A percentile compares a stretch with the other conserved stretches of the same genome.
These are phyloP conservation scores for Diploptera punctata DNA, from an alignment of 2,888 invertebrate species.

Conservation along the genomic window DNA sequence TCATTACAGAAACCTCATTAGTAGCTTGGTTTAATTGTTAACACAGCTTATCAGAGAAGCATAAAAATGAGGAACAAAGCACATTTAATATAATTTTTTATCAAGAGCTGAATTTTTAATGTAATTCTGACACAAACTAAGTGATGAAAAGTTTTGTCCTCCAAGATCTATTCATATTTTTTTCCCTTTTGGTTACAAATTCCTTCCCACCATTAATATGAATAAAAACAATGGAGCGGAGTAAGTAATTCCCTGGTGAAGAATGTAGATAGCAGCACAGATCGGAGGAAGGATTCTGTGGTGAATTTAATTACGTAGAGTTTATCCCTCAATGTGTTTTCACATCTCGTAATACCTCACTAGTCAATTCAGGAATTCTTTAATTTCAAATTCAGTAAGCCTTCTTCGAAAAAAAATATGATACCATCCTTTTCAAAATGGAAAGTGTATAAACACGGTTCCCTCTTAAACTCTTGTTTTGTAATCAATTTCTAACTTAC, in stretches of 20 bases:
- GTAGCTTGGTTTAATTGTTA: too few species aligned
- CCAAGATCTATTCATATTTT: too few species aligned
- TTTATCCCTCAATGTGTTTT: neutral
- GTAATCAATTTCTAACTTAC: too few species aligned
- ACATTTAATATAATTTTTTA: too few species aligned
- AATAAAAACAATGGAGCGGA: neutral
- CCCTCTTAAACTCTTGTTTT: too few species aligned
- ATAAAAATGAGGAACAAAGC: too few species aligned
- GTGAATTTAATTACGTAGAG: neutral
- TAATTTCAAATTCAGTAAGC: conserved; percentile 15
- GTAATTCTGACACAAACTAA: too few species aligned
- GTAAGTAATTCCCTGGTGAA: neutral
- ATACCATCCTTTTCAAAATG: neutral
- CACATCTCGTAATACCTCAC: neutral
- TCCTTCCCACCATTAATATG: neutral
- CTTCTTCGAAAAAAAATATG: conserved; percentile 4
- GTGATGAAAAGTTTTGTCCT: too few species aligned
- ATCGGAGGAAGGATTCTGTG: neutral
- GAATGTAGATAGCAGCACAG: neutral
- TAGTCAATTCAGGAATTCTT: neutral
- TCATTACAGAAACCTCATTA: too few species aligned
- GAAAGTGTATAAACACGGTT: neutral
- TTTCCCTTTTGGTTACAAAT: neutral
- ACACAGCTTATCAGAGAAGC: too few species aligned
- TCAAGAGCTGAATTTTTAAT: too few species aligned